phyloP scores from a whole-genome alignment of 2,888 invertebrate genomes.

The Ophion slaviceki region DNA sequence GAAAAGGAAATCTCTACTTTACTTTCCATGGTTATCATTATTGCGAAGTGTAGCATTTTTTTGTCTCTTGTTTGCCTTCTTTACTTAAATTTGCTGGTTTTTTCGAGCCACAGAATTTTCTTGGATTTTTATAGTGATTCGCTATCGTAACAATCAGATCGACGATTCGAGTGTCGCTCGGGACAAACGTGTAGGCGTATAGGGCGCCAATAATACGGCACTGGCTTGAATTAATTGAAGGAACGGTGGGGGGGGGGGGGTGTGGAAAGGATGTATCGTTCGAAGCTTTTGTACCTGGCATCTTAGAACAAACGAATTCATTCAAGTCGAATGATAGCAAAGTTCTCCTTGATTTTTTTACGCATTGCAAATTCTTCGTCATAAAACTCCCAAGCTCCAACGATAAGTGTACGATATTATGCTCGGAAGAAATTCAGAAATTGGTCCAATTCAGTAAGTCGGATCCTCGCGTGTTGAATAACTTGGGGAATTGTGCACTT shows the following conservation, averaged over 20 bases:
- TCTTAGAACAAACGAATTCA: background rate
- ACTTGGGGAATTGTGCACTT: background rate
- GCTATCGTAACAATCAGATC: no score
- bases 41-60: conserved; percentile 22
- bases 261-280: conserved; percentile 30
- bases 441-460: background rate
- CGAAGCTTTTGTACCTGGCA: conserved; percentile 34
- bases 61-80: conserved; percentile 13
- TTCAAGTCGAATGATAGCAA: no score
- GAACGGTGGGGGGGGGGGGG: no score
- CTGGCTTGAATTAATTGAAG: conserved; percentile 19
- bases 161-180: no score
- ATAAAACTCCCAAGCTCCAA: background rate
- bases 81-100: background rate
- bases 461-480: background rate
- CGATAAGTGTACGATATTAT: background rate
- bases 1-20: conserved; percentile 49
- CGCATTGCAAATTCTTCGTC: background rate
- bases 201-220: conserved; percentile 14
- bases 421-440: background rate
- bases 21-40: conserved; percentile 60
- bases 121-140: no score
- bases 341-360: background rate
- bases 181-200: background rate
- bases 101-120: no score